Evolutionary conservation across 2,888 invertebrate genomes (phyloP).

Genomic region (Phalangium opilio): DNA sequence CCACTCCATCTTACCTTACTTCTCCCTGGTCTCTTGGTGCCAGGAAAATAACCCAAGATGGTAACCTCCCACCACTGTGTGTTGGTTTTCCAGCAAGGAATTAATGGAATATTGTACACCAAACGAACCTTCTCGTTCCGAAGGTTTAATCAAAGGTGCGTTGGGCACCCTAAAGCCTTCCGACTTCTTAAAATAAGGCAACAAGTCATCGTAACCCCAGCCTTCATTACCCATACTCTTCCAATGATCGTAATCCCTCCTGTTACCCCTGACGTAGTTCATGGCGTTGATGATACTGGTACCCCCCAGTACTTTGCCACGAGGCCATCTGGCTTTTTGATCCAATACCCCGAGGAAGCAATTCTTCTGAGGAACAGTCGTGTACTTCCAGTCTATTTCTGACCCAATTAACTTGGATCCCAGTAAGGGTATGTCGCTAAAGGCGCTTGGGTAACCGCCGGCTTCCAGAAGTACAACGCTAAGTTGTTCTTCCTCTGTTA

Average conservation of each 20-base stretch:
- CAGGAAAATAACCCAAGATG: no score
- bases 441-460: slow-evolving; percentile 23
- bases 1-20: no score
- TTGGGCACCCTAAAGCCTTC: slow-evolving; percentile 28
- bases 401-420: slow-evolving; percentile 23
- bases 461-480: slow-evolving; percentile 23
- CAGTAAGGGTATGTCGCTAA: slow-evolving; percentile 23
- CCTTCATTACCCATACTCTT: slow-evolving; percentile 66
- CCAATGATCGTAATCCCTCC: slow-evolving; percentile 78
- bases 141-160: no score
- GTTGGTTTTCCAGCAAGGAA: no score
- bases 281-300: slow-evolving; percentile 90
- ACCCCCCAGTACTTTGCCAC: slow-evolving; percentile 50
- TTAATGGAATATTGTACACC: no score
- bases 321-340: slow-evolving; percentile 20
- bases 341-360: slow-evolving; percentile 19
- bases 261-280: slow-evolving; percentile 82
- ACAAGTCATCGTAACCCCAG: slow-evolving; percentile 68
- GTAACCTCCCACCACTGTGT: no score
- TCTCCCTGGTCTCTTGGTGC: no score
- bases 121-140: no score
- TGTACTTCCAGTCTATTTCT: slow-evolving; percentile 73
- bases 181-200: slow-evolving; percentile 54
- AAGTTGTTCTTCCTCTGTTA: slow-evolving; percentile 29
- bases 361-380: slow-evolving; percentile 58